phyloP scores from a whole-genome alignment of 2,888 invertebrate species.

The Endotricha flammealis region DNA sequence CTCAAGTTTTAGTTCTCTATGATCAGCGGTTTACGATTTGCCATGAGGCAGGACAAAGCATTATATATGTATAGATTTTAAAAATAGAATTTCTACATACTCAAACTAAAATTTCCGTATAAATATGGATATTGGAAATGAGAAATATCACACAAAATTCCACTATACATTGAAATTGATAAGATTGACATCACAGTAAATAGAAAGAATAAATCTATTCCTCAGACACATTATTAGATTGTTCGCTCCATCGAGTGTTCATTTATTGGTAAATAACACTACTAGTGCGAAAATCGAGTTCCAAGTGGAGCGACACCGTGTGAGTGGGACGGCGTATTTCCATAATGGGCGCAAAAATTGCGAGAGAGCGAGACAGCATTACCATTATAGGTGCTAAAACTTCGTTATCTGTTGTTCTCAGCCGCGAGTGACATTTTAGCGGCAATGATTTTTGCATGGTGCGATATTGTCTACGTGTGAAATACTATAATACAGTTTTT shows the following conservation, averaged over 20 bases:
- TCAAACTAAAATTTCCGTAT: no score
- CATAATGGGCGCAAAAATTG: conserved; percentile 5
- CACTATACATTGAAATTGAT: neutral
- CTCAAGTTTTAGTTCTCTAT: no score
- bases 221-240: conserved; percentile 34
- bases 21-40: no score
- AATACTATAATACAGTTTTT: no score
- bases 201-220: neutral
- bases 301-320: conserved; percentile 13
- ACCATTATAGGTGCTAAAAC: neutral
- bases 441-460: neutral
- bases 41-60: no score
- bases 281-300: conserved; percentile 40
- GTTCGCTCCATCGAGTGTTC: conserved; percentile 35
- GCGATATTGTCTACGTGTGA: no score
- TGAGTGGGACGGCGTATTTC: neutral
- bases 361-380: neutral
- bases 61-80: no score
- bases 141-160: no score
- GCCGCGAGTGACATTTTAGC: neutral
- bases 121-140: no score
- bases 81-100: no score
- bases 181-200: no score
- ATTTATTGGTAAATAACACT: conserved; percentile 38
- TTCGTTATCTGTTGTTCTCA: neutral